Conservation (phyloP, 2,888 invertebrate genomes). For the Papilio demoleus region DNA sequence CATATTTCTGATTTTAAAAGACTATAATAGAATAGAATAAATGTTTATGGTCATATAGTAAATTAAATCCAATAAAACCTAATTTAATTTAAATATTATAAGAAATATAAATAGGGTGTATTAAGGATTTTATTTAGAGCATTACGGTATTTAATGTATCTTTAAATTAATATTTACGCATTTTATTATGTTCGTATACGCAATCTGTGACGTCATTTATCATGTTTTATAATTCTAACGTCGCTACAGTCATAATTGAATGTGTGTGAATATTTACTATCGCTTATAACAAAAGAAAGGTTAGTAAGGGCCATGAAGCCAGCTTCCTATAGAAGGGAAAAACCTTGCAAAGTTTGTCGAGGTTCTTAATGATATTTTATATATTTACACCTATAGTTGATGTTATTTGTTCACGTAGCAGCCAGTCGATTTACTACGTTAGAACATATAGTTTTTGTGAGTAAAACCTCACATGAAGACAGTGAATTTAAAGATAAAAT, state of each 20-base stretch:
- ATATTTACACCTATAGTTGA: too few species aligned
- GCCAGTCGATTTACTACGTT: too few species aligned
- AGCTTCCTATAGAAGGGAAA: not conserved
- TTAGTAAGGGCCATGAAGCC: constrained; percentile 3
- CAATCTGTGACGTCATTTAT: not conserved
- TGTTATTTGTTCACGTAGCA: too few species aligned
- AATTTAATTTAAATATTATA: too few species aligned
- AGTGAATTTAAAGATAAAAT: not conserved
- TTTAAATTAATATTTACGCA: not conserved
- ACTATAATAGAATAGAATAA: too few species aligned
- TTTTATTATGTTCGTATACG: not conserved
- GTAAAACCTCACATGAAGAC: not conserved
- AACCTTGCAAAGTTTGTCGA: not conserved
- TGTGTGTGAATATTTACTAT: not conserved
- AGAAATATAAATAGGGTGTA: too few species aligned
- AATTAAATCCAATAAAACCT: too few species aligned
- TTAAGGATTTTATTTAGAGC: too few species aligned
- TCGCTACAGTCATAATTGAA: not conserved
- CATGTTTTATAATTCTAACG: not conserved
- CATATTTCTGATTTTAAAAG: too few species aligned
- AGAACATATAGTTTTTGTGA: not conserved
- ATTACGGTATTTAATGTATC: not conserved
- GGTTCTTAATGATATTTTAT: too few species aligned
- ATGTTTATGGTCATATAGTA: too few species aligned
- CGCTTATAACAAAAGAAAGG: not conserved